These are phyloP conservation scores for Rhamphomyia laevipes DNA, from an alignment of 2,888 invertebrate genomes.

Conservation along the genomic window DNA sequence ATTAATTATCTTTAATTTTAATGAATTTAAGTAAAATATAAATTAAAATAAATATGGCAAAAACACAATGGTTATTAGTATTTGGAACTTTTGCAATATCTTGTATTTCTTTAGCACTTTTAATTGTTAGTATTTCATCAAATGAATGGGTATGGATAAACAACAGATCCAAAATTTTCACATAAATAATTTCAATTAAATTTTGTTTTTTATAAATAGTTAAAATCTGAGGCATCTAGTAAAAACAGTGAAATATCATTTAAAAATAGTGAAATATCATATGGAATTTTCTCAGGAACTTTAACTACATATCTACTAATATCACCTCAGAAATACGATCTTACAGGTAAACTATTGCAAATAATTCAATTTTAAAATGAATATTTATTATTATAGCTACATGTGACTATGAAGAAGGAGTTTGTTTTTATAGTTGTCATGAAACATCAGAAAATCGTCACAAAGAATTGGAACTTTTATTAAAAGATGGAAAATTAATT, in stretches of 20 bases:
- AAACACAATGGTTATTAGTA: slow-evolving; percentile 17
- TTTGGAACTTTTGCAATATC: slow-evolving; percentile 17
- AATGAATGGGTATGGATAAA: slow-evolving; percentile 19
- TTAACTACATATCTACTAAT: slow-evolving; percentile 18
- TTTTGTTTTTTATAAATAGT: too few species aligned
- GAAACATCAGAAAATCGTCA: slow-evolving; percentile 19
- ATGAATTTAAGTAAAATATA: slow-evolving; percentile 6
- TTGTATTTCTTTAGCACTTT: slow-evolving; percentile 15
- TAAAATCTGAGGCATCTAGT: slow-evolving; percentile 11
- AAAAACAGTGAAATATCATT: too few species aligned
- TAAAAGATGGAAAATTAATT: slow-evolving; percentile 17
- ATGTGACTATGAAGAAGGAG: slow-evolving; percentile 29
- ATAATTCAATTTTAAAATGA: not conserved
- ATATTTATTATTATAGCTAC: slow-evolving; percentile 24
- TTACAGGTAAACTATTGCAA: slow-evolving; percentile 29
- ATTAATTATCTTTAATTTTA: not conserved
- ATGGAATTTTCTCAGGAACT: slow-evolving; percentile 21
- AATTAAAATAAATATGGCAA: slow-evolving; percentile 16
- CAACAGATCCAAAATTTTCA: too few species aligned
- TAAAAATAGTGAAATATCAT: slow-evolving; percentile 3
- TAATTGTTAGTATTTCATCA: slow-evolving; percentile 18
- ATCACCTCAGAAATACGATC: slow-evolving; percentile 17
- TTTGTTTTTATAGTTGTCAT: slow-evolving; percentile 37
- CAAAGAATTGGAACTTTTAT: slow-evolving; percentile 24
- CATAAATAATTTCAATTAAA: too few species aligned